Conservation (phyloP, 2,888 invertebrate species). For the Caenorhabditis imperialis region DNA sequence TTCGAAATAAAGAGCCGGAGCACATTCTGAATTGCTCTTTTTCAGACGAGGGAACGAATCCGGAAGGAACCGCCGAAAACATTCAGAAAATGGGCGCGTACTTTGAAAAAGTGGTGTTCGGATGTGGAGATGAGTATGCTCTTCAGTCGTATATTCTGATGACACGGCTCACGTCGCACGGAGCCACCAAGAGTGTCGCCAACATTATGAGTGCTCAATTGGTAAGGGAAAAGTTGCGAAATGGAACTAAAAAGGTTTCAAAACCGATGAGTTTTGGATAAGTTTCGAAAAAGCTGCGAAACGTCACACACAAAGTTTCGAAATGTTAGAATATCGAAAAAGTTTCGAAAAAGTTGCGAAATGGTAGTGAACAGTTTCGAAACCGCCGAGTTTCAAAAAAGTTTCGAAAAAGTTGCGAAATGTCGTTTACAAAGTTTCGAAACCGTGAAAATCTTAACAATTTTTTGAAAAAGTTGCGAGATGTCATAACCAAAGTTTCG, state of each 20-base stretch:
- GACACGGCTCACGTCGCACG: conserved; percentile 50
- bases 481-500: too few relatives aligned
- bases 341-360: not conserved
- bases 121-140: conserved; percentile 38
- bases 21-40: too few relatives aligned
- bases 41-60: conserved; percentile 52
- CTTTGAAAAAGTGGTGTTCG: conserved; percentile 49
- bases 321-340: too few relatives aligned
- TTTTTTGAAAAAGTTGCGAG: too few relatives aligned
- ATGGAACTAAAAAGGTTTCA: too few relatives aligned
- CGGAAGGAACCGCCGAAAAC: conserved; percentile 32
- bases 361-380: too few relatives aligned
- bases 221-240: too few relatives aligned
- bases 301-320: too few relatives aligned
- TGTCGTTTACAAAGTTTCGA: not conserved
- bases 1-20: too few relatives aligned
- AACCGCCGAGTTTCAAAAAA: not conserved
- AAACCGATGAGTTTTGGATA: too few relatives aligned
- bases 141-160: conserved; percentile 49
- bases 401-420: not conserved
- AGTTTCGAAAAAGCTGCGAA: too few relatives aligned
- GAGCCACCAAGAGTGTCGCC: conserved; percentile 61
- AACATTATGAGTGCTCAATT: conserved; percentile 67
- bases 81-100: conserved; percentile 21
- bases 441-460: too few relatives aligned